Evolutionary conservation across 2,113 vertebrate species (phyloP).

Genomic region (Erythrocebus patas): DNA sequence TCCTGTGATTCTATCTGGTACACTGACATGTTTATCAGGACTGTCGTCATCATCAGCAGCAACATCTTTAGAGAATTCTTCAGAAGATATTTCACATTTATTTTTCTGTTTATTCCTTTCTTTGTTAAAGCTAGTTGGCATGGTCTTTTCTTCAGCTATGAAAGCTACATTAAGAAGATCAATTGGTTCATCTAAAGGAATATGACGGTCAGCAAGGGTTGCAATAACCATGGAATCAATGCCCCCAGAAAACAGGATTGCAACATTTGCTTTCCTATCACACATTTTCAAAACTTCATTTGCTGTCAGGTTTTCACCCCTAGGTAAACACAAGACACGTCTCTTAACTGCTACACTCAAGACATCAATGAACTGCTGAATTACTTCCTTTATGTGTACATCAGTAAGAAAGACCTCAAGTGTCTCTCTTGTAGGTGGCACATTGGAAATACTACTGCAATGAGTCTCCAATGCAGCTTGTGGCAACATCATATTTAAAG

Average conservation of each 20-base stretch:
- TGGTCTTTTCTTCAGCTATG: slow-evolving; percentile 77
- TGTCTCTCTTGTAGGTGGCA: slow-evolving; percentile 64
- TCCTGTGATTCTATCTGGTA: slow-evolving; percentile 93
- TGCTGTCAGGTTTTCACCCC: slow-evolving; percentile 20
- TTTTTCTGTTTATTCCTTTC: slow-evolving; percentile 63
- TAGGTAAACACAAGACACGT: slow-evolving; percentile 85
- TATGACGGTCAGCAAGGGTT: slow-evolving; percentile 89
- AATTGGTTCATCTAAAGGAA: slow-evolving; percentile 88
- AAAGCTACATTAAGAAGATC: slow-evolving; percentile 98
- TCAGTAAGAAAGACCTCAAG: slow-evolving; percentile 83
- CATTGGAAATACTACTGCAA: background rate
- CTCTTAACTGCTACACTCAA: slow-evolving; percentile 87
- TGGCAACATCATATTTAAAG: slow-evolving; percentile 85
- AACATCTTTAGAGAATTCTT: background rate
- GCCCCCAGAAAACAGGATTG: slow-evolving; percentile 95
- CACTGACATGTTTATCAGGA: slow-evolving; percentile 78
- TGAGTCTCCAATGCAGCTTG: background rate
- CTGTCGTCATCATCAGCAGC: background rate
- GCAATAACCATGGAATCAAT: slow-evolving; percentile 95
- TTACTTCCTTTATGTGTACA: slow-evolving; percentile 72
- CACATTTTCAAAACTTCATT: background rate
- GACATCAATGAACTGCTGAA: slow-evolving; percentile 83
- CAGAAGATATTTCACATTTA: background rate
- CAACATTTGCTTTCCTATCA: slow-evolving; percentile 80
- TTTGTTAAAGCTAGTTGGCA: slow-evolving; percentile 52